Evolutionary conservation across 2,888 invertebrate genomes (phyloP), one percentile per base, ranked within the genome.

Genomic region (Adelognathus sp.): DNA sequence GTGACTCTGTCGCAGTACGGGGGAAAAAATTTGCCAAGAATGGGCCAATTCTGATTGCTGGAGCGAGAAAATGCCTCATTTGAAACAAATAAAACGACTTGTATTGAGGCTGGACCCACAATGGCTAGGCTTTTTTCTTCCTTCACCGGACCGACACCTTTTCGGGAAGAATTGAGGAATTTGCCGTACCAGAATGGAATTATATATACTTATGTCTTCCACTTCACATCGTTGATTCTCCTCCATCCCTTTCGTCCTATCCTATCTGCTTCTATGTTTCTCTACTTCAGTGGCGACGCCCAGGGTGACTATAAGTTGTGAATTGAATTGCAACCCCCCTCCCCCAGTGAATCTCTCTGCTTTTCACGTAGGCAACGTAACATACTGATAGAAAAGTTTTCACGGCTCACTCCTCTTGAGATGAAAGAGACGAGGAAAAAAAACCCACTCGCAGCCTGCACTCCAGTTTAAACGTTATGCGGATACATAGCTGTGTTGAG

Each of bases 261-360:
- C 58, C 14, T 36, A 6, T 44, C n/a, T n/a, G n/a, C n/a, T n/a
- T n/a, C n/a, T 31, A 9, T n/a, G 14, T 9, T 41, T 4, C 54
- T 41, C 54, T 31, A 41, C 27, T 41, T 24, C 54, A 14, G 1
- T 16, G 54, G 29, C 67, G 44, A 41, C 7, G 21, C 52, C 36
- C 50, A 5, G 14, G 70, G 60, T 70, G 70, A 70, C 70, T 70
- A 50, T 70, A 70, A 70, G 46, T 70, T 70, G 70, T 60, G 50
- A 70, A 70, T 60, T 70, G 70, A 60, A 60, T 70, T 60, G 70
- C 60, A 70, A 70, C 60, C 70, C 18, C 36, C 14, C 54, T n/a
- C 54, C n/a, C 29, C 7, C 21, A 9, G 6, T 46, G 44, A 58
- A 46, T 58, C 58, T 46, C 44, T 31, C 29, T 44, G 44, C 44